Percentiles rank a stretch among this genome's conserved stretches.
These are phyloP conservation scores for Sterrhoptilus dennistouni DNA, from an alignment of 2,113 vertebrate genomes.

Conservation along the genomic window DNA sequence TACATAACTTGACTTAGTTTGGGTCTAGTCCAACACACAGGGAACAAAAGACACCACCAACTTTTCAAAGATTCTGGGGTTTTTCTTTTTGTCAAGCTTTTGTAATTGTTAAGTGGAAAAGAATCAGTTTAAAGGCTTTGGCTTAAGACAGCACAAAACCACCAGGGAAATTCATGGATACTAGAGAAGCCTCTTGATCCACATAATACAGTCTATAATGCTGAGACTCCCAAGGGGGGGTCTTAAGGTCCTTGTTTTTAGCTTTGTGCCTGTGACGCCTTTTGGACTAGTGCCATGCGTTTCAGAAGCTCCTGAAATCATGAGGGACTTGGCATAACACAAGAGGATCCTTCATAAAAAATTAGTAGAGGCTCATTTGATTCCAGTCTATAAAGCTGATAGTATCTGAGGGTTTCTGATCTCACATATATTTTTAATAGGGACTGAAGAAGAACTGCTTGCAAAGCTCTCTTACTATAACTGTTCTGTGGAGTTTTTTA, in stretches of 20 bases:
- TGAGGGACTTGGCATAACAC: neutral
- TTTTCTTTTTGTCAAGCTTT: neutral
- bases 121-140: neutral
- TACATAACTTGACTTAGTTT: neutral
- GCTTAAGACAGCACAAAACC: neutral
- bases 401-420: neutral
- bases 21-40: neutral
- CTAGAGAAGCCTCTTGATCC: neutral
- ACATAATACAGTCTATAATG: neutral
- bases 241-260: slow-evolving; percentile 34
- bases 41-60: neutral
- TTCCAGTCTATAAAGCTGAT: neutral
- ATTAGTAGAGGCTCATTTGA: neutral
- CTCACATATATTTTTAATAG: slow-evolving; percentile 9
- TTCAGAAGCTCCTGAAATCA: slow-evolving; percentile 5
- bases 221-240: neutral
- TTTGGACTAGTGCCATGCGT: neutral
- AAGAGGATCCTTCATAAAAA: neutral
- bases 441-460: neutral
- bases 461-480: neutral
- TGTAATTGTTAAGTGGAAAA: neutral
- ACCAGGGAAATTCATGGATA: neutral
- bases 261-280: neutral
- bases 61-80: neutral
- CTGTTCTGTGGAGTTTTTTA: neutral